phyloP scores from a whole-genome alignment of 23 tunicate species.

The Oikopleura dioica region DNA sequence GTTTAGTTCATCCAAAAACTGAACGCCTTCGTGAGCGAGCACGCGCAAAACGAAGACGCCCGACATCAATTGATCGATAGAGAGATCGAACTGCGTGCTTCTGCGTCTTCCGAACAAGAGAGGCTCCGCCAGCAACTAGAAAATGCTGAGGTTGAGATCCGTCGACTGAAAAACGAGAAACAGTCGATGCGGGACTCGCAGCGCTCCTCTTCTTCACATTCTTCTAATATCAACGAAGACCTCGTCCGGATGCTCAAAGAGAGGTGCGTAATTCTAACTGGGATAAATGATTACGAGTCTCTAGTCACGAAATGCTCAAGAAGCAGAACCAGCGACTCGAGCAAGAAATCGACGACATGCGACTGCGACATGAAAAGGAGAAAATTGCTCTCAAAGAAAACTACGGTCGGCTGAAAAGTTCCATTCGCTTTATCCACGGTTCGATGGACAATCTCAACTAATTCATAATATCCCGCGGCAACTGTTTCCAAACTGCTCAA shows the following conservation, averaged over 20 bases:
- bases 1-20: not conserved
- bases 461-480: too few relatives aligned
- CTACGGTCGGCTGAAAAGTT: not conserved
- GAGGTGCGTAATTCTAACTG: too few relatives aligned
- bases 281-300: too few relatives aligned
- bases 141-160: not conserved
- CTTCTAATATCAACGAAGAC: not conserved
- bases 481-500: too few relatives aligned
- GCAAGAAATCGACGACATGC: not conserved
- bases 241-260: not conserved
- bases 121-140: not conserved
- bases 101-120: not conserved
- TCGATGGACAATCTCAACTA: not conserved
- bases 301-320: constrained; percentile 3
- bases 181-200: not conserved
- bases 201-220: not conserved
- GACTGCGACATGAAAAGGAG: not conserved
- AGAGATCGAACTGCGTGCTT: not conserved
- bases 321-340: not conserved
- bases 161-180: not conserved
- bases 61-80: not conserved
- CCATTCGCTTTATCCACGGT: constrained; percentile 7
- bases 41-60: not conserved
- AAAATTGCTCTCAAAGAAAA: not conserved
- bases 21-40: not conserved